These are phyloP conservation scores for Lates calcarifer DNA, from an alignment of 2,113 vertebrate species.

Conservation along the genomic window DNA sequence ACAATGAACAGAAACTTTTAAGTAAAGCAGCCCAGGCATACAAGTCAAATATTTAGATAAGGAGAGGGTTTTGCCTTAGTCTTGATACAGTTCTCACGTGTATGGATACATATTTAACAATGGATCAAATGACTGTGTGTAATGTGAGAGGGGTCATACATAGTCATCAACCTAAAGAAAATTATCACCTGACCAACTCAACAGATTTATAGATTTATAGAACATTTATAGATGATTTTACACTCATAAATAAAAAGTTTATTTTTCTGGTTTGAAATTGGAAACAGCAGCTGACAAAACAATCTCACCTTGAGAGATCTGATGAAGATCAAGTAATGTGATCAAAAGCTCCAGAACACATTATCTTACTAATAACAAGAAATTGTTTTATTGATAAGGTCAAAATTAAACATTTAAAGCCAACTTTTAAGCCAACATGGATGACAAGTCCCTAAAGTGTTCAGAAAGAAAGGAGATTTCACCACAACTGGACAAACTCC, in stretches of 20 bases:
- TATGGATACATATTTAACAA: background rate
- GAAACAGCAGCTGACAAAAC: background rate
- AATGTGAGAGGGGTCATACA: background rate
- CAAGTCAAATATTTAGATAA: conserved; percentile 1
- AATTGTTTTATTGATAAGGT: background rate
- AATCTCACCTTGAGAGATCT: background rate
- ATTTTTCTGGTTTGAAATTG: background rate
- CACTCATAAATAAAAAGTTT: background rate
- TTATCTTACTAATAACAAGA: background rate
- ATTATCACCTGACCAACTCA: background rate
- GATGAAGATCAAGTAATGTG: background rate
- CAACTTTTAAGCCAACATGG: background rate
- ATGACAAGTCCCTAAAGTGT: background rate
- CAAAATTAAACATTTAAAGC: background rate
- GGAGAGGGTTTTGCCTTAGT: background rate
- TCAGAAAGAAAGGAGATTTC: too few relatives aligned
- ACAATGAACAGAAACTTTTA: conserved; percentile 40
- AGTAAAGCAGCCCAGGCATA: conserved; percentile 2
- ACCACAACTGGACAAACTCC: too few relatives aligned
- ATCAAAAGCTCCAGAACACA: background rate
- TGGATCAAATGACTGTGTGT: background rate
- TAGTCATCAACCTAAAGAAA: background rate
- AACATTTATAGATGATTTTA: too few relatives aligned
- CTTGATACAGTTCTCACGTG: background rate
- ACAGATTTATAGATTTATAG: too few relatives aligned